Conservation (phyloP, 64 coral and sea anemone species). For the Stichodactyla helianthus region DNA sequence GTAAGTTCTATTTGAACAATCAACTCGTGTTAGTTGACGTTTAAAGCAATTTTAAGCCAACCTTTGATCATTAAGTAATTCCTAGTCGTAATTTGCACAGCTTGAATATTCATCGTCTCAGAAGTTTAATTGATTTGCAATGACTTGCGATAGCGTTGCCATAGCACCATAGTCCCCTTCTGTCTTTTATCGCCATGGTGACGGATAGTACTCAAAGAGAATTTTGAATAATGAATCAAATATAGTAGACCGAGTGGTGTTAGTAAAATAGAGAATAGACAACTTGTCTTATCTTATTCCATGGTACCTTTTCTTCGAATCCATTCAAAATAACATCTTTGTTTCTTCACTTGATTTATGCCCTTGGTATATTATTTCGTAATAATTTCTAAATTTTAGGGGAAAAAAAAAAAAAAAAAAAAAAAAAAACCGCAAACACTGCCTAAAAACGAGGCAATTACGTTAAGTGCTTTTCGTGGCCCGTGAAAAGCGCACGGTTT, state of each 20-base stretch:
- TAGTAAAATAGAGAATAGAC: neutral
- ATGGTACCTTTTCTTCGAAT: neutral
- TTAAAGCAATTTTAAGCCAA: neutral
- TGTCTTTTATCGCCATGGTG: neutral
- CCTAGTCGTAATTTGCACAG: neutral
- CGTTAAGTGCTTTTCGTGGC: neutral
- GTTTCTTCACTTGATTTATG: neutral
- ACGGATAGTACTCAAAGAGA: neutral
- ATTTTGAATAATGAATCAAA: conserved; percentile 7
- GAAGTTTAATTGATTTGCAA: neutral
- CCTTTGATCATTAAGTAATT: conserved; percentile 9
- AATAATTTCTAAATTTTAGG: too few species aligned
- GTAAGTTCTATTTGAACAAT: neutral
- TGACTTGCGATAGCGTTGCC: neutral
- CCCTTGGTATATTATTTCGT: neutral
- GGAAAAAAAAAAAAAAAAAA: too few species aligned
- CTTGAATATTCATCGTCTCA: neutral
- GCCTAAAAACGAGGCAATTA: neutral
- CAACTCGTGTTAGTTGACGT: neutral
- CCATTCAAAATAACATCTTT: neutral
- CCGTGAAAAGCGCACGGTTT: neutral
- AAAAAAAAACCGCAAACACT: neutral
- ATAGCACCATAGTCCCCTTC: neutral
- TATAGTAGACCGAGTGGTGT: neutral
- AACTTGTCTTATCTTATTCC: neutral